Evolutionary conservation across 2,797 vertebrate species (phyloP).

Genomic region (Ctenopoma multispine): DNA sequence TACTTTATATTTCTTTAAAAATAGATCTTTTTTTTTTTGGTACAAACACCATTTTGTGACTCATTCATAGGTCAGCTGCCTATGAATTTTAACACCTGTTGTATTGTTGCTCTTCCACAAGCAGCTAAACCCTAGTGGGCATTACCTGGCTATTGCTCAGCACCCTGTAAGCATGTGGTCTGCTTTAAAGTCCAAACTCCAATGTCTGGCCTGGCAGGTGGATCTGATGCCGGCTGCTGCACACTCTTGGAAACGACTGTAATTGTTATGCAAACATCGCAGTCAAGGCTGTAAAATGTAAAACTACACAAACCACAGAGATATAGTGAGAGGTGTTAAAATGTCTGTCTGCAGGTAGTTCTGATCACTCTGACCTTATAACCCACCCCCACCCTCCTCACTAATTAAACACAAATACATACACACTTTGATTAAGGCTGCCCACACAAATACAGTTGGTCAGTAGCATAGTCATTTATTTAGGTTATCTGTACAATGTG

Average conservation of each 20-base stretch:
- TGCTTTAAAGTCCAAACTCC: conserved; percentile 80
- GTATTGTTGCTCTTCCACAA: conserved; percentile 1
- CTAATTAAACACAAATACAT: background rate
- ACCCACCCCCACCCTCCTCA: background rate
- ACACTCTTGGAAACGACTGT: conserved; percentile 29
- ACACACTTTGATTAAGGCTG: conserved; percentile 32
- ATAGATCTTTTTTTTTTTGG: background rate
- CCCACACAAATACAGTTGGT: conserved; percentile 36
- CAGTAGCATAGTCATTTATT: conserved; percentile 54
- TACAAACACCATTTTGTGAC: background rate
- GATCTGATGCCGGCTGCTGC: conserved; percentile 43
- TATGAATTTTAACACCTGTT: conserved; percentile 3
- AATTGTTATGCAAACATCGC: conserved; percentile 13
- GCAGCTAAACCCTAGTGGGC: conserved; percentile 20
- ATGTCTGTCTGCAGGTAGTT: background rate
- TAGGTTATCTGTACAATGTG: conserved; percentile 32
- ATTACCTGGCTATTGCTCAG: conserved; percentile 54
- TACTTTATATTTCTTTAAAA: background rate
- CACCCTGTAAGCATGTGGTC: conserved; percentile 43
- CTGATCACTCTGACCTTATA: background rate
- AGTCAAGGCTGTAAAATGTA: conserved; percentile 26
- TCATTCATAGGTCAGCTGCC: background rate
- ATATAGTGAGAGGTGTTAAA: conserved; percentile 6
- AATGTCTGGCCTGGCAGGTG: conserved; percentile 64
- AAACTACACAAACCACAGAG: conserved; percentile 24